Evolutionary conservation across 2,797 vertebrate species (phyloP).

Genomic region (Synaphobranchus kaupii): DNA sequence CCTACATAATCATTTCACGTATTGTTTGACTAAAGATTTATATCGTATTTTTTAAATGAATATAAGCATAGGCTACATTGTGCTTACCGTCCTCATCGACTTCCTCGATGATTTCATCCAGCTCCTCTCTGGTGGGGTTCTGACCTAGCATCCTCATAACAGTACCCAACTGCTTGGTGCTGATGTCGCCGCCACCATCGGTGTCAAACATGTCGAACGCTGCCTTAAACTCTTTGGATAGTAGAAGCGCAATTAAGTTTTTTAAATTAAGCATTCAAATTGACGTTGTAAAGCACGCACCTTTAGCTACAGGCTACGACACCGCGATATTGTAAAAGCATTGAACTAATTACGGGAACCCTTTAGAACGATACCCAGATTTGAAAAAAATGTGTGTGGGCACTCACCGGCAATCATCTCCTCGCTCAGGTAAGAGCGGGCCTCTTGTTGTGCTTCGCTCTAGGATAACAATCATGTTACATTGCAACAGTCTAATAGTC

Average conservation of each 20-base stretch:
- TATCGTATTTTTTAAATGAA: background rate
- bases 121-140: conserved; percentile 94
- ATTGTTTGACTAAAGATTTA: background rate
- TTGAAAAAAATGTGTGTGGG: background rate
- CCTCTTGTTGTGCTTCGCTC: conserved; percentile 96
- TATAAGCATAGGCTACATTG: background rate
- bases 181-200: conserved; percentile 96
- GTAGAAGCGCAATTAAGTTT: background rate
- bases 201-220: conserved; percentile 99
- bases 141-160: conserved; percentile 99
- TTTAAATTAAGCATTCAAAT: background rate
- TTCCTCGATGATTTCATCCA: conserved; percentile 98
- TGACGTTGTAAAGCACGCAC: background rate
- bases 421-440: conserved; percentile 95
- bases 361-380: background rate
- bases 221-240: conserved; percentile 89
- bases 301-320: background rate
- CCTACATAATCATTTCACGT: background rate
- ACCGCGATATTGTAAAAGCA: no score
- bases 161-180: conserved; percentile 95
- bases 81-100: conserved; percentile 95
- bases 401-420: conserved; percentile 94
- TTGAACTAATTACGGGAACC: background rate
- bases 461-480: conserved; percentile 59
- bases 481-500: background rate